Base-by-base conservation (phyloP, 2,113 vertebrate species). In the Eurypyga helias region DNA sequence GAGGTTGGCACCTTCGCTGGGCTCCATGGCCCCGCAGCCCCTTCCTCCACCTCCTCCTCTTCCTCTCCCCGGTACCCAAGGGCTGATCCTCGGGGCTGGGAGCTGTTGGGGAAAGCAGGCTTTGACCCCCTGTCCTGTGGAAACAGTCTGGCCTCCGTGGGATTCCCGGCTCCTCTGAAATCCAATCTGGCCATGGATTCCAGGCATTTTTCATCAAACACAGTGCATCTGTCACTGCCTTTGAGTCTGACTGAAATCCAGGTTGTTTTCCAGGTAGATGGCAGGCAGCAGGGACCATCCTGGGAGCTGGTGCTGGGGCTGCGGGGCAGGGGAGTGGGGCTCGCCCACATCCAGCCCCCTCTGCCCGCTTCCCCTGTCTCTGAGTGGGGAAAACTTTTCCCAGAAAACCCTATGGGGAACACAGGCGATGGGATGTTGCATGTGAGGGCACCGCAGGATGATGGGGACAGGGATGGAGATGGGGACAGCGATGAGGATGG, bases 201-300 rank as follows among this genome's bases (percentile, higher is more conserved):
- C 73, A 84, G 92, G 73, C 51, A 60, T 97, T 96, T 95, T 84
- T 66, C 55, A n/a, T 81, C 84, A 75, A 81, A 70, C 7, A 21
- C 65, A 9, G 54, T 0, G 25, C 87, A 21, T 87, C 77, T 51
- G 77, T 19, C 45, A 2, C 76, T 38, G 67, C 76, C 71, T 72
- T 81, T 28, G 72, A 28, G 46, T 66, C 36, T 58, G 69, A 75
- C 9, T 41, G 87, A 28, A 58, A 45, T 7, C 1, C 3, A 23
- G 19, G 41, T 65, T 6, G 46, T 9, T 54, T 38, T 51, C 8
- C 77, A 89, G 81, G 95, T 36, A 21, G 71, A 41, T 0, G 46
- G 43, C 17, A 15, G n/a, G 75, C 41, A 36, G 46, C 0, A 1
- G 7, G 84, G 71, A 38, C 7, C 2, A 3, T 78, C 26, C 12